Conservation (phyloP, 2,113 vertebrate species). For the Hypanus sabinus region DNA sequence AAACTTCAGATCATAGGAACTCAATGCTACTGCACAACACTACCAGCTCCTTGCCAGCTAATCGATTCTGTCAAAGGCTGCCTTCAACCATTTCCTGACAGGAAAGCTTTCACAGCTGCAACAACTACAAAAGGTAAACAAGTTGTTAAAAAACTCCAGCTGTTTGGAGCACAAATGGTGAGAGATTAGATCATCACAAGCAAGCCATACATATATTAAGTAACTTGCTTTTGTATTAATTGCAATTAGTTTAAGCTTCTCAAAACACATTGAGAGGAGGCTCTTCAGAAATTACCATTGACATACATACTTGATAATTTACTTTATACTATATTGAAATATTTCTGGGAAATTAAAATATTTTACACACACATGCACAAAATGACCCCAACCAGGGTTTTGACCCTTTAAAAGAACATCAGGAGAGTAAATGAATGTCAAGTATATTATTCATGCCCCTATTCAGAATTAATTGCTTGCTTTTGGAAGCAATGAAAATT, state of each 20-base stretch:
- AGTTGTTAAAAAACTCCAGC: neutral
- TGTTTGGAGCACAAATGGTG: neutral
- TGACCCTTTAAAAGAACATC: neutral
- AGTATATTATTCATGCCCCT: neutral
- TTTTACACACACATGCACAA: neutral
- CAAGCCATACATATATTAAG: neutral
- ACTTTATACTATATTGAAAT: neutral
- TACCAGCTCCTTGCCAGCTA: neutral
- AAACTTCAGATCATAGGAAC: neutral
- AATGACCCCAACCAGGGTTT: neutral
- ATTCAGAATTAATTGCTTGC: neutral
- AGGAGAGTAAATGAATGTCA: neutral
- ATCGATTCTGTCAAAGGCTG: conserved; percentile 25
- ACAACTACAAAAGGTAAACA: conserved; percentile 10
- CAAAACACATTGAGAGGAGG: neutral
- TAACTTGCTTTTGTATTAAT: neutral
- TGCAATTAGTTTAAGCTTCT: neutral
- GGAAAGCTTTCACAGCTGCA: conserved; percentile 32
- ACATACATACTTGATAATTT: neutral
- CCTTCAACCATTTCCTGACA: neutral
- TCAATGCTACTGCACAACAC: neutral
- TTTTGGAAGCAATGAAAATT: neutral
- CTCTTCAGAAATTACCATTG: neutral
- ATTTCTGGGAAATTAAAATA: neutral
- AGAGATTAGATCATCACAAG: neutral